These are phyloP conservation scores for Rhopalosiphum maidis DNA, from an alignment of 1,140 invertebrate species.

Conservation along the genomic window DNA sequence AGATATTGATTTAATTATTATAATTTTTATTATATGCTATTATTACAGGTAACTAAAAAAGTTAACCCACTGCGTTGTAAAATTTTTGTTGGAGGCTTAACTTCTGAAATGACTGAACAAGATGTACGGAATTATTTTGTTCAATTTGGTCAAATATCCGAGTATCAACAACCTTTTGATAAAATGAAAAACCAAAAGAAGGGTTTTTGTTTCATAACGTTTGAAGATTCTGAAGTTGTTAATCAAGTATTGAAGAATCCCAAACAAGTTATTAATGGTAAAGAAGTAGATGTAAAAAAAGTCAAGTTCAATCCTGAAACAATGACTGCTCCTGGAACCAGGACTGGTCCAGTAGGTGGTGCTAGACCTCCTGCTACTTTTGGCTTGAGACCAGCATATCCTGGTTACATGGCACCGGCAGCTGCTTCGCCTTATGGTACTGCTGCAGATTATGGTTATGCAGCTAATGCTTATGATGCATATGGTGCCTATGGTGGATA, in stretches of 20 bases:
- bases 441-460: conserved; percentile 63
- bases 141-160: conserved; percentile 71
- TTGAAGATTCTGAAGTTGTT: conserved; percentile 71
- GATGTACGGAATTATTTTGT: conserved; percentile 71
- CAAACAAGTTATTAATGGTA: conserved; percentile 71
- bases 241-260: conserved; percentile 70
- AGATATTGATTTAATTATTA: neutral
- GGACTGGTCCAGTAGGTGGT: conserved; percentile 58
- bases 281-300: conserved; percentile 69
- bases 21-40: neutral
- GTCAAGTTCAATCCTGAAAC: conserved; percentile 66
- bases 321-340: conserved; percentile 60
- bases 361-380: conserved; percentile 56
- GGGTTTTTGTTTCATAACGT: conserved; percentile 74
- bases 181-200: conserved; percentile 73
- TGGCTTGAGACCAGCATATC: conserved; percentile 57
- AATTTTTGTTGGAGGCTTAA: conserved; percentile 74
- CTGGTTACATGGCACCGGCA: conserved; percentile 56
- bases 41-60: conserved; percentile 66
- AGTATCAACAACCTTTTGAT: conserved; percentile 76
- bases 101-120: conserved; percentile 70
- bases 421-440: conserved; percentile 42
- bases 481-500: conserved; percentile 61
- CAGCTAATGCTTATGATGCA: conserved; percentile 63
- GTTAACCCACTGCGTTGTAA: conserved; percentile 67